Base-by-base conservation (phyloP, 92 coral and sea anemone species). In the Montipora capitata region DNA sequence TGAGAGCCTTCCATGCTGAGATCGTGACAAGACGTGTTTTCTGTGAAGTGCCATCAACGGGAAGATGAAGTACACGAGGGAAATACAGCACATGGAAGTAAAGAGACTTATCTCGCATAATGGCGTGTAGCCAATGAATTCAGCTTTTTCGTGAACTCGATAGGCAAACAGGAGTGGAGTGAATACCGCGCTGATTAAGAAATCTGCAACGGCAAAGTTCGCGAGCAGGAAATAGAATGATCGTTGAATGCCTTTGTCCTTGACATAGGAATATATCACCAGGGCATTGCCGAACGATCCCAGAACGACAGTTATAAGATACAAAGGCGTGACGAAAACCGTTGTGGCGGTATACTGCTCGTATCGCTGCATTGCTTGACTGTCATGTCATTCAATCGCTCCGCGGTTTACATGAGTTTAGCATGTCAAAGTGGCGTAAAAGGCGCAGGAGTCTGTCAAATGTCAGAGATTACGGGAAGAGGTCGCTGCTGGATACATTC, bases 21-120 rank as follows among this genome's bases (percentile, higher is more conserved):
- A 92, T 40, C 84, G 87, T 61, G 91, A 77, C 94, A 92, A 90
- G 54, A 91, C 88, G 42, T 96, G 96, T 44, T 92, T 92, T 38
- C 99, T 86, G 40, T 95, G 94, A n/a, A 91, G 86, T 40, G 98
- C 97, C 77, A 96, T 84, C 71, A 96, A 90, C 0, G 99, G 99
- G 74, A 96, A 95, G 15, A 96, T 78, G 14, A 90, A 86, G 68
- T 93, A 96, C 93, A 91, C 92, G 84, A 91, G 71, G 0, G 99
- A 96, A 71, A 89, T 76, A 41, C 96, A 67, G 65, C 89, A 78
- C 96, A 94, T 95, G 69, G 99, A 95, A 4, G 89, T 61, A 61
- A 94, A 96, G 68, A 94, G 74, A 45, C 81, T 63, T 27, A 88
- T 63, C 75, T 96, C 99, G 77, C 99, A 96, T 10, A 96, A 67